These are phyloP conservation scores for Oceanodroma tethys DNA, from an alignment of 2,113 vertebrate genomes.

Conservation along the genomic window DNA sequence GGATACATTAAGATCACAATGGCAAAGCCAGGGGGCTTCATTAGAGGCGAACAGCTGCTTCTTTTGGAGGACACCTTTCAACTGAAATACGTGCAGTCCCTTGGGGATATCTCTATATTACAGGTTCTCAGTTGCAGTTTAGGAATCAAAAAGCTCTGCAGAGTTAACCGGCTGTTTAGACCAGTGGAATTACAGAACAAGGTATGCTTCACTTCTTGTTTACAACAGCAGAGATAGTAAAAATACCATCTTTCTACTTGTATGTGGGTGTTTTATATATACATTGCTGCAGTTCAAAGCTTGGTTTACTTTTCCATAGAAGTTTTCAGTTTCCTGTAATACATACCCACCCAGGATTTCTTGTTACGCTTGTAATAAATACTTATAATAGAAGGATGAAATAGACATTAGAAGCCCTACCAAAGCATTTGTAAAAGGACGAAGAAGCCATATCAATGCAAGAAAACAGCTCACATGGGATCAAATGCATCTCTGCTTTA, in stretches of 20 bases:
- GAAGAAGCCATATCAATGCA: slow-evolving; percentile 38
- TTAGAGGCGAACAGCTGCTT: neutral
- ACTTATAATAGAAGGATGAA: slow-evolving; percentile 68
- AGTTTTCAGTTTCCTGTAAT: slow-evolving; percentile 33
- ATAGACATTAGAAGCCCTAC: slow-evolving; percentile 40
- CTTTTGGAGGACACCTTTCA: neutral
- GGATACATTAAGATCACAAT: neutral
- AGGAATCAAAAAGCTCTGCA: neutral
- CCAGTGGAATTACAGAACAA: neutral
- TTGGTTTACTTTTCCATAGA: slow-evolving; percentile 15
- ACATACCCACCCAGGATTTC: slow-evolving; percentile 16
- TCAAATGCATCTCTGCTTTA: slow-evolving; percentile 57
- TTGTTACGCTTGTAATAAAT: slow-evolving; percentile 65
- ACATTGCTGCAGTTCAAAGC: slow-evolving; percentile 32
- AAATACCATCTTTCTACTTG: neutral
- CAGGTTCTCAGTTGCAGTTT: neutral
- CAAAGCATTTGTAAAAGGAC: slow-evolving; percentile 65
- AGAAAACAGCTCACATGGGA: slow-evolving; percentile 48
- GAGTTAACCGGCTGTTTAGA: neutral
- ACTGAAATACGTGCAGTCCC: neutral
- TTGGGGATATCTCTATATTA: neutral
- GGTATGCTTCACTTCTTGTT: neutral
- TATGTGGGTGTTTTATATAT: neutral
- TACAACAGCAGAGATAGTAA: neutral
- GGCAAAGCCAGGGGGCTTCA: neutral